These are phyloP conservation scores for Thymelicus sylvestris DNA, from an alignment of 2,888 invertebrate genomes.

Conservation along the genomic window DNA sequence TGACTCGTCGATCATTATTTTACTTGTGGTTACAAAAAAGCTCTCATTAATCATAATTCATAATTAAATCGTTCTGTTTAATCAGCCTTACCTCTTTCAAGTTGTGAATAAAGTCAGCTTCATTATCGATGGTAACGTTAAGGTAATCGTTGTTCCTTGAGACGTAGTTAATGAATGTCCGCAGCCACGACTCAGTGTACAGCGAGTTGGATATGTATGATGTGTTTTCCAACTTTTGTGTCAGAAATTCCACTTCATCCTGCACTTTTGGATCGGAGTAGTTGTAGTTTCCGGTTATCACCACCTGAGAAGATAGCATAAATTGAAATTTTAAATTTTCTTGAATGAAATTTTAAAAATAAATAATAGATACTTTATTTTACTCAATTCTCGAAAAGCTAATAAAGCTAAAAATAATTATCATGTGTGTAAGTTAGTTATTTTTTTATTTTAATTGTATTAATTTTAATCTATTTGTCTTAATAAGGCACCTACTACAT, in stretches of 20 bases:
- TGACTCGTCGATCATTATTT: too few species aligned
- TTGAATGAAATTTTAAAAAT: too few species aligned
- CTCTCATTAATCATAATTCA: conserved; percentile 1
- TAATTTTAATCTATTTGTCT: too few species aligned
- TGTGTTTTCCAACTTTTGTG: conserved; percentile 91
- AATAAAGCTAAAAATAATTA: too few species aligned
- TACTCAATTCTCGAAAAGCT: too few species aligned
- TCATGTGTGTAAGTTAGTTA: too few species aligned
- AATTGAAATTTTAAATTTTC: too few species aligned
- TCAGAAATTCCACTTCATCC: conserved; percentile 90
- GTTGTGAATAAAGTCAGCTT: conserved; percentile 89
- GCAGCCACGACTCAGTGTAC: conserved; percentile 95
- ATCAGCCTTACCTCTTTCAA: conserved; percentile 87
- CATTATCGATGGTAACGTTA: conserved; percentile 90
- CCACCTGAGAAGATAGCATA: conserved; percentile 82
- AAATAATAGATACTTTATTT: too few species aligned
- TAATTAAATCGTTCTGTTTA: background rate
- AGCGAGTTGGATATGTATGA: conserved; percentile 91
- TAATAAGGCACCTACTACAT: too few species aligned
- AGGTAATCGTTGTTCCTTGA: conserved; percentile 90
- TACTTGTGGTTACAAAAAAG: too few species aligned
- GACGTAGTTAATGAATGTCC: conserved; percentile 91
- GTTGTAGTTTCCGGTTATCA: conserved; percentile 91
- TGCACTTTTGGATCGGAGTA: conserved; percentile 92
- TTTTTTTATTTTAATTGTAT: too few species aligned